These are phyloP conservation scores for Panagrolaimus sp. DNA, from an alignment of 1,140 invertebrate species.

Conservation along the genomic window DNA sequence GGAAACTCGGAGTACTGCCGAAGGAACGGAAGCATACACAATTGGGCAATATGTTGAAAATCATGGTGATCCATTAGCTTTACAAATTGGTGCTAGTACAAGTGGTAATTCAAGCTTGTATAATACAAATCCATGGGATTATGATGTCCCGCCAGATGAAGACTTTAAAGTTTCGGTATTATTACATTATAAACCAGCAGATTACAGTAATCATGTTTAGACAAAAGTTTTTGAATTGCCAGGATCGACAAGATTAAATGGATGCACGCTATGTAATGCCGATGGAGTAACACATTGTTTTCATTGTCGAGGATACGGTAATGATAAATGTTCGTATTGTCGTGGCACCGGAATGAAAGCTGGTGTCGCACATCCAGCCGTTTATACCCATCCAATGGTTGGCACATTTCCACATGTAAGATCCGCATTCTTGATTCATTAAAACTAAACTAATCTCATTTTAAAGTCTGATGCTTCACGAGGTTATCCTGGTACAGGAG, in stretches of 20 bases:
- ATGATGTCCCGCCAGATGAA: constrained; percentile 49
- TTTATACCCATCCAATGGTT: constrained; percentile 58
- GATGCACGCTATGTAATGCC: constrained; percentile 44
- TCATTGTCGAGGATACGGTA: constrained; percentile 54
- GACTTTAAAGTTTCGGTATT: constrained; percentile 53
- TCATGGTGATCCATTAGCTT: constrained; percentile 16
- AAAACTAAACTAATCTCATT: background rate
- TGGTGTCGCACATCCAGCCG: constrained; percentile 57
- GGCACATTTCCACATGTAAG: constrained; percentile 55
- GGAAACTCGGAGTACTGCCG: constrained; percentile 49
- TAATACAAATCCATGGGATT: constrained; percentile 55
- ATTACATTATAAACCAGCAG: background rate
- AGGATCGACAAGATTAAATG: constrained; percentile 38
- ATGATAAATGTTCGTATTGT: constrained; percentile 56
- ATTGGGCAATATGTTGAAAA: constrained; percentile 27
- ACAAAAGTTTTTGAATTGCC: constrained; percentile 56
- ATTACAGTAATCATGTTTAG: constrained; percentile 29
- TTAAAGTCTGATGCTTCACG: constrained; percentile 41
- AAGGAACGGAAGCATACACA: constrained; percentile 42
- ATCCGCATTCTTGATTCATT: background rate
- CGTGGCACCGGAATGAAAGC: constrained; percentile 58
- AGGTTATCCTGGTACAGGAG: constrained; percentile 46
- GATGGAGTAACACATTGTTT: constrained; percentile 56
- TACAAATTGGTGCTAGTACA: background rate
- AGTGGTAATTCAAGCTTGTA: background rate